Evolutionary conservation across 2,797 vertebrate genomes (phyloP), one percentile per base, ranked within the genome.

Genomic region (Xiphophorus birchmanni): DNA sequence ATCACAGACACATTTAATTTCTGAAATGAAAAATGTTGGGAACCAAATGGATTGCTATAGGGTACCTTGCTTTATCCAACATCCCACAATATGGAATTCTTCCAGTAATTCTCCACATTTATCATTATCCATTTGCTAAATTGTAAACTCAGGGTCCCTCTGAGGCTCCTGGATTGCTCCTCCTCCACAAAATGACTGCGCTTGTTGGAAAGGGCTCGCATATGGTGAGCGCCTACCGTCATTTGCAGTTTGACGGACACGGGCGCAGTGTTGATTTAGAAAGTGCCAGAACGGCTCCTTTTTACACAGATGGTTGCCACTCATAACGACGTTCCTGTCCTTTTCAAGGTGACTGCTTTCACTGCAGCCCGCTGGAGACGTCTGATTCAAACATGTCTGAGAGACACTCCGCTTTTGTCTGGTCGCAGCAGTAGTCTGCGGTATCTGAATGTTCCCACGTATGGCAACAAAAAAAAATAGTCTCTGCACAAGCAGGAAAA

Each of bases 281-380:
- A 82, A 88, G 82, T 87, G 90, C 87, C 93, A 92, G 88, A 91
- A 85, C 87, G 81, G 89, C 82, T 77, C 84, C 81, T 88, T 90
- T 90, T 90, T 92, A 89, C 88, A 91, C 94, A 94, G 94, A 94
- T 94, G 94, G 93, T 86, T 76, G 77, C 82, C 82, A 90, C 87
- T 91, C 89, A 76, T 91, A 93, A 94, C 54, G 74, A 84, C 65
- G 35, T 50, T 65, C 37, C 73, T 88, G 88, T 69, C 91, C 91
- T 94, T 92, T 86, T 82, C 92, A 95, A 95, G 94, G 93, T 95
- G 87, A 94, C 86, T 85, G 84, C 82, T 75, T 75, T 77, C 1
- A n/a, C 84, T 75, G 78, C 54, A 74, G 87, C 58, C 63, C 29
- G 21, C 21, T 82, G 67, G 74, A 78, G 78, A 75, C 52, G 58